Conservation (phyloP, 2,888 invertebrate genomes). For the Halocaridina rubra region DNA sequence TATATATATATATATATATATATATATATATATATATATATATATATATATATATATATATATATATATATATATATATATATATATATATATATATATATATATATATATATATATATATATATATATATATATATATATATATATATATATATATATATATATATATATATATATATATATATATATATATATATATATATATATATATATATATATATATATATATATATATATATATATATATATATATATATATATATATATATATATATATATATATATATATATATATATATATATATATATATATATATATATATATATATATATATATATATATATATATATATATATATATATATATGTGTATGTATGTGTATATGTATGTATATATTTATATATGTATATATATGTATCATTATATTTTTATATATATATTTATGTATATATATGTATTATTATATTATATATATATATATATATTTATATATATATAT, state of each 20-base stretch:
- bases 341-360: not conserved
- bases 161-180: too few relatives aligned
- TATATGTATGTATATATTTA: not conserved
- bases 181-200: too few relatives aligned
- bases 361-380: not conserved
- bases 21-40: too few relatives aligned
- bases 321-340: not conserved
- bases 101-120: too few relatives aligned
- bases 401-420: not conserved
- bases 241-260: not conserved
- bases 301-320: not conserved
- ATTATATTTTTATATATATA: not conserved
- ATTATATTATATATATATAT: not conserved
- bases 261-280: not conserved
- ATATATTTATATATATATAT: not conserved
- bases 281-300: not conserved
- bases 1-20: too few relatives aligned
- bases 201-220: too few relatives aligned
- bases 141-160: too few relatives aligned
- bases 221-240: too few relatives aligned
- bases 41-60: too few relatives aligned
- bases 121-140: too few relatives aligned
- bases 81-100: too few relatives aligned
- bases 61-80: too few relatives aligned
- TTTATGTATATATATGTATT: not conserved